Base-by-base conservation (phyloP, 2,797 vertebrate genomes). In the Scyliorhinus canicula region DNA sequence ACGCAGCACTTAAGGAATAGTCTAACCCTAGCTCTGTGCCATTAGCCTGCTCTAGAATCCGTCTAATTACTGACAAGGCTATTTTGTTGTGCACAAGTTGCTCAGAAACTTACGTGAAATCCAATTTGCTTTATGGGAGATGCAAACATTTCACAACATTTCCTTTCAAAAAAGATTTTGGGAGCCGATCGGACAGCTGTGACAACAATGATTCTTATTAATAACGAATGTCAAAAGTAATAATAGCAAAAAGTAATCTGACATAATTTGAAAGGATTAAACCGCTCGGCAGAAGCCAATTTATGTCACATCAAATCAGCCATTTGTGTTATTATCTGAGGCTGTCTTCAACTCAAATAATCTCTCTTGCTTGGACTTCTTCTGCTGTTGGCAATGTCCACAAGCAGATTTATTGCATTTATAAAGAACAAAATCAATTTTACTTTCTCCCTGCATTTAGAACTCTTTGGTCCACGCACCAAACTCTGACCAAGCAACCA, bases 251-350 rank as follows among this genome's bases (percentile, higher is more conserved):
- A 91, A 91, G 60, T 65, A 65, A 91, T 91, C 57, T 91, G n/a
- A 91, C 88, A 63, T 44, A 65, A 91, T 91, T 91, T 65, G 57
- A 63, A 91, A 91, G 60, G 88, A 91, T 91, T 16, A 91, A 91
- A 12, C n/a, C 88, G 65, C 57, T 91, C 60, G 60, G 88, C n/a
- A 44, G 35, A 91, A 65, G 60, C 3, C 35, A 65, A 91, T 65
- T 65, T 60, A 91, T 65, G 88, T 63, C 88, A 91, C 2, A 65
- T 91, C 57, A n/a, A 11, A 44, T 91, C 88, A 91, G 60, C 6
- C n/a, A 21, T 40, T 40, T n/a, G n/a, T 65, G 8, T 12, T 19
- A 91, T 65, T 26, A 65, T 44, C 12, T 40, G n/a, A 44, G n/a
- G n/a, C 7, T 65, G 7, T 63, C 88, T 63, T 91, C 88, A 91